phyloP scores from a whole-genome alignment of 2,113 vertebrate species.

The Romanogobio albipinnatus region DNA sequence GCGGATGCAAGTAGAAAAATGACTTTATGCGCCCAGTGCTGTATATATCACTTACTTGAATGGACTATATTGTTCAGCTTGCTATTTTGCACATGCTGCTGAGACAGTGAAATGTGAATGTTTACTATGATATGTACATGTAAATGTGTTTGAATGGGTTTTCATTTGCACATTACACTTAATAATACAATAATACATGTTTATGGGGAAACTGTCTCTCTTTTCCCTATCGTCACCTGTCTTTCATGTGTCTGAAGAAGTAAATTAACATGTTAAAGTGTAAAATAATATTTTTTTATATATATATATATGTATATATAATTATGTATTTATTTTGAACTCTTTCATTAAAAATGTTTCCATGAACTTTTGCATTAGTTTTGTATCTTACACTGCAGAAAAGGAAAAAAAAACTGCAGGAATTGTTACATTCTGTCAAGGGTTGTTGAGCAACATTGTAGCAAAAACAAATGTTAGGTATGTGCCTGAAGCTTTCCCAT shows the following conservation, averaged over 20 bases:
- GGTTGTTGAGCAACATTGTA: not conserved
- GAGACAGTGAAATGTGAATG: not conserved
- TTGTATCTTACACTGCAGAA: not conserved
- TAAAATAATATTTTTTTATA: not conserved
- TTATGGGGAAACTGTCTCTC: not conserved
- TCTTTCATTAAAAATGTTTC: slow-evolving; percentile 8
- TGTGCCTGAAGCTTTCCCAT: not conserved
- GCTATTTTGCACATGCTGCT: not conserved
- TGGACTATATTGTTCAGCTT: not conserved
- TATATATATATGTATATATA: not conserved
- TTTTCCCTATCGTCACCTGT: not conserved
- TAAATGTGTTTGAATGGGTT: not conserved
- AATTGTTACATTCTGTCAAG: not conserved
- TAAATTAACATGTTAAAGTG: not conserved
- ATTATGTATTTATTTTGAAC: slow-evolving; percentile 31
- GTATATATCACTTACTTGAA: not conserved
- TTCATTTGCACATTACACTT: slow-evolving; percentile 10
- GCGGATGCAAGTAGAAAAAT: not conserved
- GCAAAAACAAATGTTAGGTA: too few species aligned
- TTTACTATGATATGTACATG: not conserved
- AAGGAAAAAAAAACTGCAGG: not conserved
- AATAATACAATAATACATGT: too few species aligned
- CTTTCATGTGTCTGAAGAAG: not conserved
- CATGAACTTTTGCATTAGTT: not conserved
- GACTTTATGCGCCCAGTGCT: not conserved